Base-by-base conservation (phyloP, 2,797 vertebrate species). In the Malacoctenus gilli region DNA sequence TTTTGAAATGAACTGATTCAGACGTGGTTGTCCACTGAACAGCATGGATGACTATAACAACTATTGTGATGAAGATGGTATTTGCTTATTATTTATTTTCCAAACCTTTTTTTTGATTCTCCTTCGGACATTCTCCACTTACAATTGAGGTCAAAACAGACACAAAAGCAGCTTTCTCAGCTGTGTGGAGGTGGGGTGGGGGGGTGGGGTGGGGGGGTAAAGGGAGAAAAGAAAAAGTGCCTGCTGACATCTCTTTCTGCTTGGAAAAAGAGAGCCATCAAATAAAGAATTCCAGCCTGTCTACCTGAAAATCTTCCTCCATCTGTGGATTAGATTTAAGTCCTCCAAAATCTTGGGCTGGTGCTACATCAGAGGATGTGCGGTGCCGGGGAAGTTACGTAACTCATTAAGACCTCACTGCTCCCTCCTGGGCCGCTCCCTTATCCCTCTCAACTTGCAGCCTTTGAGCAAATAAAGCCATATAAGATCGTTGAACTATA, bases 301-400 rank as follows among this genome's bases (percentile, higher is more conserved):
- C 90, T 89, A 90, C 85, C 86, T 91, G 82, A 84, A 90, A 91
- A 92, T 91, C 92, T 90, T 75, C 78, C 67, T 72, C 81, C 63
- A 87, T 89, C 91, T 83, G 76, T 62, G 79, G 92, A 92, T 93
- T 92, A 92, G 74, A 72, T 78, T 73, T 90, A 93, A 93, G 48
- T 86, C 91, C 84, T 76, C 43, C 63, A 42, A 87, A 92, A 90
- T 90, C 91, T 89, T 72, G 72, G 79, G 79, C 80, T 76, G 87
- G 78, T 86, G 82, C 84, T 89, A 91, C 92, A 92, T 91, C 91
- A 91, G 87, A 92, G 81, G 83, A 86, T 80, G 78, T 83, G 81
- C 74, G 16, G 72, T 77, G 69, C 77, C 44, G 69, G 84, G 82
- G 84, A 91, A 87, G 89, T 91, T 92, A 88, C 82, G 85, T 89